Evolutionary conservation across 2,888 invertebrate genomes (phyloP), one percentile per base, ranked within the genome.

Genomic region (Clivina fossor): DNA sequence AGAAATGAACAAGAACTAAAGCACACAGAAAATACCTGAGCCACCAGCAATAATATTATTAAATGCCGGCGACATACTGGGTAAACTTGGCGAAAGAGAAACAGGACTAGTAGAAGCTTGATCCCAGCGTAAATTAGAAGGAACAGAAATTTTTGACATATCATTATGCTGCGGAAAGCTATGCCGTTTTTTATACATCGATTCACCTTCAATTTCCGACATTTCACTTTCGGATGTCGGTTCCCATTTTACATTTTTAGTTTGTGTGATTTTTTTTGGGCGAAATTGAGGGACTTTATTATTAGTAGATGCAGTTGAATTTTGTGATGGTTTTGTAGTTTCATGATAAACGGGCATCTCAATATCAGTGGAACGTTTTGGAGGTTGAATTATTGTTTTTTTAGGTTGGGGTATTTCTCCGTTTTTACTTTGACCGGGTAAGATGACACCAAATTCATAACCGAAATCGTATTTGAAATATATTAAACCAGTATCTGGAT

Each of bases 391-490:
- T 43, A 73, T 63, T 1, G 73, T 75, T 66, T 75, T 77, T 64
- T 71, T 73, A 16, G 75, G 74, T 13, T 70, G 68, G 4, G 74
- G 73, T 32, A 74, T 71, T 62, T 72, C 69, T 58, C 70, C 70
- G 60, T 75, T 75, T 68, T 78, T 80, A 62, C 82, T 78, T 69
- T 84, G 83, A 44, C 84, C 84, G 33, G 87, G 86, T 44, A 85
- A 76, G 40, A 86, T 79, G 61, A 87, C 81, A 58, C 87, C 87
- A 68, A 87, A 87, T 71, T 88, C 88, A 71, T 87, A 88, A 64
- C 87, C 87, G 68, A 88, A 88, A 75, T 88, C 88, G 70, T 88
- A 88, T 75, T 88, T 88, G 79, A 88, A 88, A 76, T 88, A 88
- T 67, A 88, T 85, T 58, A 88, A 76, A 63, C 86, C 86, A 43